A percentile compares a stretch with the other conserved stretches of the same genome.
Conservation (phyloP, 2,888 invertebrate genomes). For the Pardosa pseudoannulata region DNA sequence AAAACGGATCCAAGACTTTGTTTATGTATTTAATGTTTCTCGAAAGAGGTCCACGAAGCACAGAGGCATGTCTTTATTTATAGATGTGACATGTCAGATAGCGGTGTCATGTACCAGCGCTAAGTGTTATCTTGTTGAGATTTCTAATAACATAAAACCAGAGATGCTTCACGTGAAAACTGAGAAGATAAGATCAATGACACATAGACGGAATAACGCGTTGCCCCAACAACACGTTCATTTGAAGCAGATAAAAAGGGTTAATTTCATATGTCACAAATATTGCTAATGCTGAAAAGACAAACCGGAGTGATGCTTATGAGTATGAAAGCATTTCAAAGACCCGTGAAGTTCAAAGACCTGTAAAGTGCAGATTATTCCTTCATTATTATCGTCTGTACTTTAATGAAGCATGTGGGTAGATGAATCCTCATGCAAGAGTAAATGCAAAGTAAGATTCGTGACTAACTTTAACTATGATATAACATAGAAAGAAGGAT, state of each 20-base stretch:
- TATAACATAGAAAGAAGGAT: too few species aligned
- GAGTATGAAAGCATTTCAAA: neutral
- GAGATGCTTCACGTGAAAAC: slow-evolving; percentile 21
- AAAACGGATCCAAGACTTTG: neutral
- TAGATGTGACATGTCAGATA: slow-evolving; percentile 22
- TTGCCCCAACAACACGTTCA: neutral
- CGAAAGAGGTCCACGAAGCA: neutral
- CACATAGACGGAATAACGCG: neutral
- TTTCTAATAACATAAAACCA: slow-evolving; percentile 40
- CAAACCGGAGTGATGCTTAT: neutral
- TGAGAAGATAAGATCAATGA: slow-evolving; percentile 35
- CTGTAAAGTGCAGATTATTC: too few species aligned
- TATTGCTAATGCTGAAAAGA: neutral
- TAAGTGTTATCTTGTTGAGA: slow-evolving; percentile 30
- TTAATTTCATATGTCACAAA: neutral
- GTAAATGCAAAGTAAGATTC: too few species aligned
- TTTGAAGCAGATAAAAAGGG: neutral
- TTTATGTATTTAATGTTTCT: slow-evolving; percentile 9
- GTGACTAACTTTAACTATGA: too few species aligned
- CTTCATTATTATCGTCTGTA: too few species aligned
- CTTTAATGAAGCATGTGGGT: too few species aligned
- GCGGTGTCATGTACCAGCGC: slow-evolving; percentile 4
- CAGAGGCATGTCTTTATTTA: slow-evolving; percentile 42
- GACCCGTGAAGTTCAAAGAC: neutral
- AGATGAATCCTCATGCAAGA: too few species aligned